These are phyloP conservation scores for Germaria angustata DNA, from an alignment of 2,888 invertebrate species.

Conservation along the genomic window DNA sequence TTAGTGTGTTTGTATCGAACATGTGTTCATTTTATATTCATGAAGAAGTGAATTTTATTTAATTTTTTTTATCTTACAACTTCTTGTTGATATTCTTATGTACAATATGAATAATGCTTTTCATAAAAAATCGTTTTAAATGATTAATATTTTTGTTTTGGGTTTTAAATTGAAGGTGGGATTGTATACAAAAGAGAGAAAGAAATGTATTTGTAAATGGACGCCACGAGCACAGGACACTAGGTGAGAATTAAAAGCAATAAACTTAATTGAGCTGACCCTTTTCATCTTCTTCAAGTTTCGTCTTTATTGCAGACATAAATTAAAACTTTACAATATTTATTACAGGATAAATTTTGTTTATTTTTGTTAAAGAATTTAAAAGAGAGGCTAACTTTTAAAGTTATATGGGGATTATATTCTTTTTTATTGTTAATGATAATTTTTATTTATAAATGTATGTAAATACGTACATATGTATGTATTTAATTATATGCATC, in stretches of 20 bases:
- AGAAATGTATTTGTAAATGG: background rate
- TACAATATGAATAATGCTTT: constrained; percentile 24
- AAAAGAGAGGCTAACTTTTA: too few relatives aligned
- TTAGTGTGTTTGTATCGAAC: background rate
- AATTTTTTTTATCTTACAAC: background rate
- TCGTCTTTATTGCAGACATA: constrained; percentile 8
- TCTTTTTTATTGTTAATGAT: too few relatives aligned
- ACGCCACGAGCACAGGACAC: background rate
- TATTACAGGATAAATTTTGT: background rate
- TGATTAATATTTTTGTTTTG: constrained; percentile 34
- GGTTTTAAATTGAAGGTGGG: constrained; percentile 2
- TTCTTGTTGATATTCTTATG: constrained; percentile 1
- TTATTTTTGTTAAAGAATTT: too few relatives aligned
- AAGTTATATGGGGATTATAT: too few relatives aligned
- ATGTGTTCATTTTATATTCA: constrained; percentile 52
- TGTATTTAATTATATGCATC: too few relatives aligned
- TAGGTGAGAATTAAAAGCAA: constrained; percentile 36
- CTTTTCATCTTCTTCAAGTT: background rate
- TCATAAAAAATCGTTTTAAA: constrained; percentile 6
- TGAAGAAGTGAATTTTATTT: constrained; percentile 22
- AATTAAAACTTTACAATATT: constrained; percentile 24
- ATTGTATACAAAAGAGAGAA: background rate
- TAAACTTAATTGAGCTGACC: constrained; percentile 26
- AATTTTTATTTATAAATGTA: too few relatives aligned
- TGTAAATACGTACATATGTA: too few relatives aligned